Conservation (phyloP, 2,888 invertebrate species). For the Eustalomyia histrio region DNA sequence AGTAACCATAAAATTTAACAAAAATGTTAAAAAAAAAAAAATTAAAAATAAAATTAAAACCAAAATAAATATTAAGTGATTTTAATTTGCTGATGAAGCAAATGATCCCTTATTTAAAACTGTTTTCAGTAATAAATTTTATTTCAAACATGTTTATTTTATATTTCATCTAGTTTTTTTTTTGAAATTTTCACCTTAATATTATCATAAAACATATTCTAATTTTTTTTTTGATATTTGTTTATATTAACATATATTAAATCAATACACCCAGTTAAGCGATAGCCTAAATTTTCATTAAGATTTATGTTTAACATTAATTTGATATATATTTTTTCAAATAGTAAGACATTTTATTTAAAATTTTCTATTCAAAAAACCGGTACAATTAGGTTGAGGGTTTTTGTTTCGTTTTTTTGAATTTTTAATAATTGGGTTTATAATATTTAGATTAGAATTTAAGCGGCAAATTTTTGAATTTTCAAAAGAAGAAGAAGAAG, state of each 20-base stretch:
- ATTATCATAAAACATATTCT: too few relatives aligned
- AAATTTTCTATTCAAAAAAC: conserved; percentile 19
- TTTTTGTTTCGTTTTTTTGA: conserved; percentile 19
- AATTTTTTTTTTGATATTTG: background rate
- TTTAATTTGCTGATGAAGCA: too few relatives aligned
- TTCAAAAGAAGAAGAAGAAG: background rate
- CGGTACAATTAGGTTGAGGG: conserved; percentile 32
- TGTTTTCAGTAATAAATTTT: too few relatives aligned
- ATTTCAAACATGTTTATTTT: too few relatives aligned
- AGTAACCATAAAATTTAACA: too few relatives aligned
- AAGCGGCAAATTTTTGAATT: background rate
- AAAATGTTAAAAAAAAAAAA: too few relatives aligned
- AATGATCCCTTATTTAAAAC: too few relatives aligned
- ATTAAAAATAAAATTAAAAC: too few relatives aligned
- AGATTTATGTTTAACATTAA: conserved; percentile 58
- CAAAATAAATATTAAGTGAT: too few relatives aligned
- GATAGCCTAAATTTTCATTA: conserved; percentile 19
- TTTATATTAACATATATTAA: background rate
- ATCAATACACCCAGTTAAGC: background rate
- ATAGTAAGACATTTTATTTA: background rate
- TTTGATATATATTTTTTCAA: conserved; percentile 44
- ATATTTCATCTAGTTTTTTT: too few relatives aligned
- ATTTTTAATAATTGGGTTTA: conserved; percentile 14
- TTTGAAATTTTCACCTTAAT: too few relatives aligned
- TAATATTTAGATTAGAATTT: conserved; percentile 22